Evolutionary conservation across 2,113 vertebrate genomes (phyloP), one percentile per base, ranked within the genome.

Genomic region (Dicaeum eximium): DNA sequence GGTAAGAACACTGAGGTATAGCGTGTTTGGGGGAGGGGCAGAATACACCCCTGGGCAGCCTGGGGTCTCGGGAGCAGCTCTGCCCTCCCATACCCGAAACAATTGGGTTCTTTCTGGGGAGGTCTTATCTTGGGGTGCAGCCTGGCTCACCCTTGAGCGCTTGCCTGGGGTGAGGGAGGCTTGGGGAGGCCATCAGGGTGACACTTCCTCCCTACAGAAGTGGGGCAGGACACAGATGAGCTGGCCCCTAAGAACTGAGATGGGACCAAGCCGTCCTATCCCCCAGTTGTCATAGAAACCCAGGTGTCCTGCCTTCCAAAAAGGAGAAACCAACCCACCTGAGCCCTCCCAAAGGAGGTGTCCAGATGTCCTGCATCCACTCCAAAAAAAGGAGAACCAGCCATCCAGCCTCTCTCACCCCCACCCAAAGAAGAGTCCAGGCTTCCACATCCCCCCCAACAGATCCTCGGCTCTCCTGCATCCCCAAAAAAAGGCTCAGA

Each of bases 361-460:
- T 61, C 66, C 87, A 81, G 67, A 62, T 80, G 21, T 48, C 23
- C 40, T 23, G 35, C 40, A 44, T 23, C 44, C 47, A 23, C 37
- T 37, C n/a, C 24, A 13, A 23, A 9, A 45, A n/a, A 14, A 8
- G 2, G 19, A 22, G 10, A 53, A 13, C 25, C 28, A 53, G 21
- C 8, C 3, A 2, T 3, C 16, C 57, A 57, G 31, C 22, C 19
- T 30, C 12, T 28, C 20, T 35, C 56, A 67, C 4, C 10, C 30
- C 33, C 28, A 15, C 12, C 47, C 33, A 18, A 37, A 53, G 17
- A 5, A 16, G 17, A 31, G 13, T 9, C 21, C 66, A 51, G 47
- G 65, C 37, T 50, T 2, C 24, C 3, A 0, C 67, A 13, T 10
- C 15, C 16, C 7, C 28, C 24, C 4, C 20, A 24, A 1, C 1